A percentile compares a stretch with the other conserved stretches of the same genome.
Evolutionary conservation across 2,797 vertebrate genomes (phyloP).

Genomic region (Myiothlypis chrysogaster): DNA sequence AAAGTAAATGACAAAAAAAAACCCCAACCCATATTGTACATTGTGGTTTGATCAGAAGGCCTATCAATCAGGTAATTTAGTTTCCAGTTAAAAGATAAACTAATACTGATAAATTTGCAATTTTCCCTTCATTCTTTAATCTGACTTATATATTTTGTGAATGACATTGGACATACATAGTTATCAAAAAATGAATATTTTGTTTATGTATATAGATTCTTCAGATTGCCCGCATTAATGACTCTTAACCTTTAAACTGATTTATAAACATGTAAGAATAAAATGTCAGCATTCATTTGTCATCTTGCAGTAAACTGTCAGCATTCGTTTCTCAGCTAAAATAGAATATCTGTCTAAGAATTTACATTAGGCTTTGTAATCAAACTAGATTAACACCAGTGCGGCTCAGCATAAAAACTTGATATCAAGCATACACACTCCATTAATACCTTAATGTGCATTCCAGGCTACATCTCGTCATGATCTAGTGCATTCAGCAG

Average conservation of each 20-base stretch:
- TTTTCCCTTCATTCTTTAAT: constrained; percentile 26
- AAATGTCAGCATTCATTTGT: constrained; percentile 74
- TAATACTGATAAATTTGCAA: constrained; percentile 48
- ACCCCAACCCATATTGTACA: neutral
- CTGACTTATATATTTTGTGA: constrained; percentile 54
- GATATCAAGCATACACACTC: constrained; percentile 48
- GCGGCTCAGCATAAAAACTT: constrained; percentile 59
- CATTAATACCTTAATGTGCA: constrained; percentile 61
- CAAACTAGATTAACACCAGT: constrained; percentile 63
- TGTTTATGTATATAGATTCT: constrained; percentile 64
- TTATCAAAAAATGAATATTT: constrained; percentile 68
- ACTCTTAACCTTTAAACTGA: constrained; percentile 71
- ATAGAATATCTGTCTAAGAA: constrained; percentile 66
- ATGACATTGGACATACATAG: constrained; percentile 50
- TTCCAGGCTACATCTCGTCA: constrained; percentile 38
- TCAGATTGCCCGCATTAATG: constrained; percentile 55
- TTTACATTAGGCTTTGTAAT: constrained; percentile 66
- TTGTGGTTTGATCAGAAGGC: constrained; percentile 4
- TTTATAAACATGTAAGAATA: constrained; percentile 72
- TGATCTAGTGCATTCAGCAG: constrained; percentile 36
- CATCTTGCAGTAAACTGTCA: constrained; percentile 68
- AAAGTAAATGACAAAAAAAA: neutral
- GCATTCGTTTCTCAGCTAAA: constrained; percentile 70
- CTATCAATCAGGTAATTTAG: constrained; percentile 46
- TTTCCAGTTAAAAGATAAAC: constrained; percentile 54